Percentiles rank a stretch among this genome's conserved stretches.
phyloP scores from a whole-genome alignment of 2,797 vertebrate species.

The Tiaroga cobitis region DNA sequence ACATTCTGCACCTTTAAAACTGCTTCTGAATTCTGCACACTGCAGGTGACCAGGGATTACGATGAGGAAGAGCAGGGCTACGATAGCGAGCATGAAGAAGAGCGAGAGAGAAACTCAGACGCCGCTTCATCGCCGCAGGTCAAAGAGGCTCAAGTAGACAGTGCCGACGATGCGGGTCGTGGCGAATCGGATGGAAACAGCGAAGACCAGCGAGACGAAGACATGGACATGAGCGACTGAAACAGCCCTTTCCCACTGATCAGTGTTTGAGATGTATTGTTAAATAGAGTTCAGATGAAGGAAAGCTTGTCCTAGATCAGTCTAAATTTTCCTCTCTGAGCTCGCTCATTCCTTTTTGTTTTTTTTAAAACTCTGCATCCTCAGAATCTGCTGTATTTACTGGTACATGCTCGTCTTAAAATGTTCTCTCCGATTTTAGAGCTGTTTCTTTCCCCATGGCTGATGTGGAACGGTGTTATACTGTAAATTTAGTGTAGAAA shows the following conservation, averaged over 20 bases:
- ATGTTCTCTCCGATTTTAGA: constrained; percentile 58
- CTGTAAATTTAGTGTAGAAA: constrained; percentile 56
- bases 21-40: not conserved
- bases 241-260: constrained; percentile 28
- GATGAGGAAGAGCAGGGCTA: constrained; percentile 98
- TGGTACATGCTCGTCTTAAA: constrained; percentile 68
- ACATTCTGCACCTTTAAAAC: not conserved
- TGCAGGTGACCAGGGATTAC: constrained; percentile 96
- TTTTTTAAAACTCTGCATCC: not conserved
- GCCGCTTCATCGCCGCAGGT: constrained; percentile 79
- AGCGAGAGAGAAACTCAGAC: constrained; percentile 79
- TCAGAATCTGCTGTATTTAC: constrained; percentile 57
- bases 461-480: constrained; percentile 46
- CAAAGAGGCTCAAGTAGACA: constrained; percentile 73
- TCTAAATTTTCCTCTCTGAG: not conserved
- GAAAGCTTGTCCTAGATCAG: constrained; percentile 62
- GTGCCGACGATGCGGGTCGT: constrained; percentile 71
- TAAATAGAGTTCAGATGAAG: constrained; percentile 63
- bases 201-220: constrained; percentile 94
- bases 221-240: constrained; percentile 99
- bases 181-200: constrained; percentile 89
- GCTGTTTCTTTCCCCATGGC: constrained; percentile 43
- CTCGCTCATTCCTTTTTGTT: not conserved
- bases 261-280: constrained; percentile 42
- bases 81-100: constrained; percentile 89